Base-by-base conservation (phyloP, 2,797 vertebrate species). In the Liparis tanakae region DNA sequence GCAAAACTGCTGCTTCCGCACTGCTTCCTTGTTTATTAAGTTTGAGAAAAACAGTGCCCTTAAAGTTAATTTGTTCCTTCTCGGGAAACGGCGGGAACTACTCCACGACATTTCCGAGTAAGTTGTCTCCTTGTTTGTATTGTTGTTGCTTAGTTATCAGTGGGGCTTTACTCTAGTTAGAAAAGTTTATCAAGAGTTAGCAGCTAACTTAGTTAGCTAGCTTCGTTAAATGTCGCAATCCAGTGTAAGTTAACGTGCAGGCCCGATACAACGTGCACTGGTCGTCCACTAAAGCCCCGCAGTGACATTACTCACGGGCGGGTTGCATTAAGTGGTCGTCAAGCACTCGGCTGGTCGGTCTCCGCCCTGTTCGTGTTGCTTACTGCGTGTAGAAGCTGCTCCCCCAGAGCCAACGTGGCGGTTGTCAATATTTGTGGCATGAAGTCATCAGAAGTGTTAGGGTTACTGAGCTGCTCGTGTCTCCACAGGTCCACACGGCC, bases 11-110 rank as follows among this genome's bases (percentile, higher is more conserved):
- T 39, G 81, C 89, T 89, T 91, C 88, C 89, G 89, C 80, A 83
- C 51, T 72, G 72, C 85, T 89, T 91, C 90, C 89, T 83, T 87
- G 86, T 91, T 92, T 86, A 86, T 53, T 82, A 78, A 78, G 79
- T 85, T 54, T 53, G 4, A 22, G 33, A 18, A 53, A 74, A 78
- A 73, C 44, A 34, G 50, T n/a, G 7, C 8, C 5, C 72, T 79
- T 22, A 44, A 2, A 7, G 30, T 50, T 14, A 0, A 0, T 25
- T 34, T 58, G 25, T 44, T 58, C 1, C 61, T 9, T 18, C 8
- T 34, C 14, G 7, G 22, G 14, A 64, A 50, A 30, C 36, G 37
- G 1, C 17, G 7, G 22, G 2, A 56, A 15, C 14, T 25, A 8
- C 7, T 14, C 30, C 14, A 13, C 10, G 14, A 4, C 6, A 30